phyloP scores from a whole-genome alignment of 2,797 vertebrate species.

The Microchirus variegatus region DNA sequence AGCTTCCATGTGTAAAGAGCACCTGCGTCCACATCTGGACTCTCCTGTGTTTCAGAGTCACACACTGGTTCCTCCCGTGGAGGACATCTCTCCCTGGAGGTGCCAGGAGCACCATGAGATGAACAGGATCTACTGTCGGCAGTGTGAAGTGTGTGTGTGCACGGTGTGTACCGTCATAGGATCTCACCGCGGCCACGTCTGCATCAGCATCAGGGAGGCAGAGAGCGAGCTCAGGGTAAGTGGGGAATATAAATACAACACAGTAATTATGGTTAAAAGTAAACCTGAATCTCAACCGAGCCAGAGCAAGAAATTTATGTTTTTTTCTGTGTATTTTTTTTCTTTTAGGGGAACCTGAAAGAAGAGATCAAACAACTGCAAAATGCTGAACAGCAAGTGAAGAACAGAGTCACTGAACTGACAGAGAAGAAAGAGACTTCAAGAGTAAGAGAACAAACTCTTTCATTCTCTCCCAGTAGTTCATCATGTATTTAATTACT shows the following conservation, averaged over 20 bases:
- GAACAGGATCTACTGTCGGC: conserved; percentile 83
- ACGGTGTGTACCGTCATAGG: conserved; percentile 83
- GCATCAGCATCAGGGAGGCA: conserved; percentile 81
- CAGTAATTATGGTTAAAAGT: background rate
- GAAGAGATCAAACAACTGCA: conserved; percentile 77
- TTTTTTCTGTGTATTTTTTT: conserved; percentile 1
- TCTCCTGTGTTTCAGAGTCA: conserved; percentile 81
- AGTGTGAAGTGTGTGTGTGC: conserved; percentile 80
- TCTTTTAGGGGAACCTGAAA: conserved; percentile 73
- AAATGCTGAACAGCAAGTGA: conserved; percentile 63
- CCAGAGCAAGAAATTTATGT: too few relatives aligned
- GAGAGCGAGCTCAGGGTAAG: conserved; percentile 82
- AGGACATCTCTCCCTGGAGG: conserved; percentile 80
- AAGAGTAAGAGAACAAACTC: conserved; percentile 54
- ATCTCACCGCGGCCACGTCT: conserved; percentile 76
- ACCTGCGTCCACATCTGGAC: conserved; percentile 81
- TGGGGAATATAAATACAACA: background rate
- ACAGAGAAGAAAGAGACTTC: conserved; percentile 67
- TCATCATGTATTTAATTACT: background rate
- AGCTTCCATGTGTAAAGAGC: conserved; percentile 84
- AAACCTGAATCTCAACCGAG: too few relatives aligned
- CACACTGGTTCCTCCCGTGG: conserved; percentile 77
- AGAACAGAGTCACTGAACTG: conserved; percentile 60
- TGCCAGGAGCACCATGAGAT: conserved; percentile 86
- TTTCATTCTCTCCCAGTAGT: background rate